phyloP scores from a whole-genome alignment of 2,888 invertebrate species.

The Nebria salina region DNA sequence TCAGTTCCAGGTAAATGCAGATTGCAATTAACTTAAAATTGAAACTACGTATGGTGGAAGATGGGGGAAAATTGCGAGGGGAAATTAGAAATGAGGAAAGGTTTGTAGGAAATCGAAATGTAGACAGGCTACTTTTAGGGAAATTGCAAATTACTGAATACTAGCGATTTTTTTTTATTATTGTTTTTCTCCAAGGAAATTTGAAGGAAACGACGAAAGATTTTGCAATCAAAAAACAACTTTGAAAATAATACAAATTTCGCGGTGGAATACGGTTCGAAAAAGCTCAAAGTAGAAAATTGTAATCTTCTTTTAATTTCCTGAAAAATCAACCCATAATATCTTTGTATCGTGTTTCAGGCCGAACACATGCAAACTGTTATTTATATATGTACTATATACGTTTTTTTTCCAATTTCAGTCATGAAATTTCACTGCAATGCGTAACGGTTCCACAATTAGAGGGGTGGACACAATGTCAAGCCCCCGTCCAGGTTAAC shows the following conservation, averaged over 20 bases:
- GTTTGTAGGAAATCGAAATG: neutral
- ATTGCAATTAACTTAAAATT: too few species aligned
- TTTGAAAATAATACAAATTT: too few species aligned
- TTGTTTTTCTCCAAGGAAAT: neutral
- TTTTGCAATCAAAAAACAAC: too few species aligned
- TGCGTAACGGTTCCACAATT: neutral
- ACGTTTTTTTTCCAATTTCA: neutral
- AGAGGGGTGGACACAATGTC: too few species aligned
- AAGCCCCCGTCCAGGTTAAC: too few species aligned
- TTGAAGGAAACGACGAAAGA: neutral
- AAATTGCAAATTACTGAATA: neutral
- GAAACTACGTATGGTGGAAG: neutral
- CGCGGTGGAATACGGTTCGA: too few species aligned
- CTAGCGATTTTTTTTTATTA: neutral
- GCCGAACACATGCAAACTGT: neutral
- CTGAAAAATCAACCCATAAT: neutral
- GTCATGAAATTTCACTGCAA: neutral
- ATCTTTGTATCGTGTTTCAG: neutral
- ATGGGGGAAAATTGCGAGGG: neutral
- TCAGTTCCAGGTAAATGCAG: too few species aligned
- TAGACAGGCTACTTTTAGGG: neutral
- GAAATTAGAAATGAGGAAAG: neutral
- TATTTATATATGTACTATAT: neutral
- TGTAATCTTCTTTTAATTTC: neutral
- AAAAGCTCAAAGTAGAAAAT: neutral